Conservation (phyloP, 2,888 invertebrate species). For the Lathronympha strigana region DNA sequence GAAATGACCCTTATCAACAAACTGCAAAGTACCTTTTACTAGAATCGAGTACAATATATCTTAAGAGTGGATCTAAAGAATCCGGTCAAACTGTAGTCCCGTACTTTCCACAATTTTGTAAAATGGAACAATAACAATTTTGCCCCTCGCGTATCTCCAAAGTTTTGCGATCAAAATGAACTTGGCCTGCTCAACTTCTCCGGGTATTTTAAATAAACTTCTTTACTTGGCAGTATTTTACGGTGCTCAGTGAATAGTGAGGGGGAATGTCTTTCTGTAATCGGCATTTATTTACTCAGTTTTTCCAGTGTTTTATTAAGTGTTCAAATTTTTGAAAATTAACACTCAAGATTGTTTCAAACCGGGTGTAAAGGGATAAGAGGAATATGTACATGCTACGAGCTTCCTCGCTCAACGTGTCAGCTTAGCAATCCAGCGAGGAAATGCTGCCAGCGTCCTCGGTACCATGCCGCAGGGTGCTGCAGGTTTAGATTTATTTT, state of each 20-base stretch:
- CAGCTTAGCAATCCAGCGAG: no score
- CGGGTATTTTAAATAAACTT: conserved; percentile 19
- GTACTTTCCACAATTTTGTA: conserved; percentile 1
- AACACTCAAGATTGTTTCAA: no score
- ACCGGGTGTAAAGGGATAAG: no score
- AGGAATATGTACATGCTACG: no score
- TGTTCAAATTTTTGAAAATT: no score
- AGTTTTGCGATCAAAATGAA: conserved; percentile 26
- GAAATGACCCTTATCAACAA: no score
- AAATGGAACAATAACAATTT: conserved; percentile 20
- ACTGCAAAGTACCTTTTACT: no score
- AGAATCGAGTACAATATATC: no score
- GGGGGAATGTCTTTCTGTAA: not conserved
- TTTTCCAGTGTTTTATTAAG: not conserved
- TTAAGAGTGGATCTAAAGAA: not conserved
- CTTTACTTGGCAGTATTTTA: conserved; percentile 17
- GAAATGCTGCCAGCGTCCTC: no score
- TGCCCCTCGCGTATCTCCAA: conserved; percentile 15
- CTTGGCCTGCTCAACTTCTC: conserved; percentile 11
- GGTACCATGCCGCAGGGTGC: no score
- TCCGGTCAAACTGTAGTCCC: not conserved
- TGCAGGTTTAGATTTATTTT: no score
- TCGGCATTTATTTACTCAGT: not conserved
- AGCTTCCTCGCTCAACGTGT: no score
- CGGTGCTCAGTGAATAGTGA: not conserved